Evolutionary conservation across 2,888 invertebrate genomes (phyloP).

Genomic region (Scaptomyza parva): DNA sequence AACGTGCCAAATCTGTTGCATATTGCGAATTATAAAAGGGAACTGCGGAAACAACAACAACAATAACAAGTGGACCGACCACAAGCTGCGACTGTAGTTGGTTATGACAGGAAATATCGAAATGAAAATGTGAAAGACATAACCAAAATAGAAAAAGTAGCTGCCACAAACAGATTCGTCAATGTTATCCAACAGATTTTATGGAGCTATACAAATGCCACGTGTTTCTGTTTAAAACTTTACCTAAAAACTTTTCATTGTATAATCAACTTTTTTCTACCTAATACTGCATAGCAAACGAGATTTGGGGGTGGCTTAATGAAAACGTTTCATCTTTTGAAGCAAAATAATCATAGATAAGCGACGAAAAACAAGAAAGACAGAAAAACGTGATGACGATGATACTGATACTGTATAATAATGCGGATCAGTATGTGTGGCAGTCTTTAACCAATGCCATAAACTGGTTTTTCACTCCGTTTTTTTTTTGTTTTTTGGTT

Average conservation of each 20-base stretch:
- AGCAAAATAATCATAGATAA: too few species aligned
- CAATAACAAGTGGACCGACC: not conserved
- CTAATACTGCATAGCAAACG: too few species aligned
- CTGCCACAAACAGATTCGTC: not conserved
- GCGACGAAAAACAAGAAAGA: not conserved
- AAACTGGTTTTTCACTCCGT: slow-evolving; percentile 45
- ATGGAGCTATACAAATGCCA: not conserved
- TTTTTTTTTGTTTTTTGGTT: not conserved
- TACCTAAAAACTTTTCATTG: not conserved
- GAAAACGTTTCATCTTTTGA: too few species aligned
- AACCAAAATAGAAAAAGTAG: not conserved
- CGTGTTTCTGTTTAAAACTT: not conserved
- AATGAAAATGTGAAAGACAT: not conserved
- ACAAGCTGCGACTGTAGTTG: too few species aligned
- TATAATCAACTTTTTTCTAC: too few species aligned
- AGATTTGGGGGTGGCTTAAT: not conserved
- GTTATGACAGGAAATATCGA: not conserved
- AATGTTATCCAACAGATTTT: not conserved
- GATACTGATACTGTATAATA: slow-evolving; percentile 7
- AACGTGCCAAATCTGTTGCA: slow-evolving; percentile 5
- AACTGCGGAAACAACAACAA: not conserved
- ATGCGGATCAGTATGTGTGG: slow-evolving; percentile 5
- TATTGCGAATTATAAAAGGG: not conserved
- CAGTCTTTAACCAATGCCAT: slow-evolving; percentile 40
- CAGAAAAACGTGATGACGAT: slow-evolving; percentile 5